Evolutionary conservation across 2,113 vertebrate genomes (phyloP).

Genomic region (Ginglymostoma cirratum): DNA sequence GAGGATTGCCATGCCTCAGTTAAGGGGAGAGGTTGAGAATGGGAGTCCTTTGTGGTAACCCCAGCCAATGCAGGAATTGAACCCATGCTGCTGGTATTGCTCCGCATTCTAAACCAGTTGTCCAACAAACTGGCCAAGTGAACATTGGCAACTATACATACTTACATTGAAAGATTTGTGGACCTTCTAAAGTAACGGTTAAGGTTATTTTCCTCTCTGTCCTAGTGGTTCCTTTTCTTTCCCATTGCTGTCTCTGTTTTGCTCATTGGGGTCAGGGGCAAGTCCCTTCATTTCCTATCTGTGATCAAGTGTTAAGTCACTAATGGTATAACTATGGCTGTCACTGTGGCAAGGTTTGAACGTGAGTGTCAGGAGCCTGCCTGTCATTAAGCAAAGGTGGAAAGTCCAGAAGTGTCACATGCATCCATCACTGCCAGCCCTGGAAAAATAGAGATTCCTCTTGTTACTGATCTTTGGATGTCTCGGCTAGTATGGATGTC

Average conservation of each 20-base stretch:
- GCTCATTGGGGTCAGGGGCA: neutral
- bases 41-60: no score
- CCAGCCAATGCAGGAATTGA: no score
- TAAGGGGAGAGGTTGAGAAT: no score
- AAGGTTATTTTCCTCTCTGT: neutral
- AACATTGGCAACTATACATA: neutral
- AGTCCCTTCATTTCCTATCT: neutral
- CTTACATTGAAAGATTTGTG: neutral
- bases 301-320: neutral
- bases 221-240: neutral
- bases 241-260: neutral
- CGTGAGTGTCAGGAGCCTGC: neutral
- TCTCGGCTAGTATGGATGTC: neutral
- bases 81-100: no score
- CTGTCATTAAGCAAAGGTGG: neutral
- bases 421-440: neutral
- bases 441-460: neutral
- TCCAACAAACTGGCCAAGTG: no score
- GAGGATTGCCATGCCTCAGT: no score
- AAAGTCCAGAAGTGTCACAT: neutral
- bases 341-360: neutral
- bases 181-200: neutral
- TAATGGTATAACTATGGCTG: neutral
- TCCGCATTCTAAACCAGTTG: no score
- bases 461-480: neutral